A percentile compares a stretch with the other conserved stretches of the same genome.
Conservation (phyloP, 2,888 invertebrate genomes). For the Drosophila ustulata region DNA sequence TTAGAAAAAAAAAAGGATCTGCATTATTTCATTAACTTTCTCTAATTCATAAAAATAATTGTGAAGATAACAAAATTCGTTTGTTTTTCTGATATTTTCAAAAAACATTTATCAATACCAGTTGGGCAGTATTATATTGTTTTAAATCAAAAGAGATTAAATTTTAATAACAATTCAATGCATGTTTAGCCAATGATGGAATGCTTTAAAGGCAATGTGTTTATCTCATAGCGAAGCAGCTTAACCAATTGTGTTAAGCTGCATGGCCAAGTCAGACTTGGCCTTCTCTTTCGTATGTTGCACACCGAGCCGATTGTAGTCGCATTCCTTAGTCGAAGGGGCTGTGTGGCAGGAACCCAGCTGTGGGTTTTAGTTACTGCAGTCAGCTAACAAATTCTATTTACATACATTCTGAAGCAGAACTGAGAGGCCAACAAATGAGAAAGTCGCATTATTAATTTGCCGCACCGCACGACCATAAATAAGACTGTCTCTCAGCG, state of each 20-base stretch:
- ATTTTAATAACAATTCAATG: no score
- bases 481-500: slow-evolving; percentile 63
- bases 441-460: slow-evolving; percentile 78
- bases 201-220: not conserved
- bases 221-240: not conserved
- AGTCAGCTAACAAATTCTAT: slow-evolving; percentile 47
- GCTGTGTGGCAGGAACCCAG: slow-evolving; percentile 26
- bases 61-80: not conserved
- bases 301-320: slow-evolving; percentile 15
- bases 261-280: not conserved
- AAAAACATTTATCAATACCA: no score
- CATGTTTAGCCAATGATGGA: not conserved
- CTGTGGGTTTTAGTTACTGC: slow-evolving; percentile 45
- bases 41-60: not conserved
- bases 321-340: no score
- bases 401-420: slow-evolving; percentile 55
- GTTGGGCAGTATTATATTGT: no score
- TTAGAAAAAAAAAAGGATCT: no score
- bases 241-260: not conserved
- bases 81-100: no score
- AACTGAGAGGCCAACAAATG: slow-evolving; percentile 42
- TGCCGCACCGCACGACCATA: slow-evolving; percentile 77
- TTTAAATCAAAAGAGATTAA: no score
- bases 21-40: no score
- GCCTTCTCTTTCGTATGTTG: slow-evolving; percentile 7